These are phyloP conservation scores for Amblyjoppa proteus DNA, from an alignment of 2,888 invertebrate species.

Conservation along the genomic window DNA sequence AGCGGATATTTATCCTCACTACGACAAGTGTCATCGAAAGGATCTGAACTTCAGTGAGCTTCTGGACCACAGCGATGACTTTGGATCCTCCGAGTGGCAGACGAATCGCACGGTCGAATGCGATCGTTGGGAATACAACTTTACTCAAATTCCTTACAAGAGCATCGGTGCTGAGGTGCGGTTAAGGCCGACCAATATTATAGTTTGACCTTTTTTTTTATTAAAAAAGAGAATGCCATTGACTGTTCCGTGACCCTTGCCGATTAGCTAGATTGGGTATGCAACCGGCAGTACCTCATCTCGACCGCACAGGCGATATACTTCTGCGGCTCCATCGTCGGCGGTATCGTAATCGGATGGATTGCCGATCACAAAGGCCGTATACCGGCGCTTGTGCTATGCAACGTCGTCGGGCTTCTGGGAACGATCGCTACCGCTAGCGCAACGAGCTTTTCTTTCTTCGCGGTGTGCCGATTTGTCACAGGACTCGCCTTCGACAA, in stretches of 20 bases:
- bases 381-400: conserved; percentile 85
- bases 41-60: conserved; percentile 83
- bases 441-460: conserved; percentile 84
- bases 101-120: conserved; percentile 80
- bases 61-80: conserved; percentile 70
- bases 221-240: conserved; percentile 62
- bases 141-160: conserved; percentile 85
- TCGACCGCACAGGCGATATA: conserved; percentile 86
- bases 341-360: conserved; percentile 86
- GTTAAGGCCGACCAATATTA: conserved; percentile 32
- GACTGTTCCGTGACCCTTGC: conserved; percentile 70
- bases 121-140: conserved; percentile 86
- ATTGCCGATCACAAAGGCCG: conserved; percentile 86
- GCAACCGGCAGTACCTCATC: conserved; percentile 85
- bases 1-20: conserved; percentile 78
- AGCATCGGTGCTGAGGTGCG: conserved; percentile 87
- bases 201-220: background rate
- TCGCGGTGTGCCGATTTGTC: conserved; percentile 85
- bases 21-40: conserved; percentile 84
- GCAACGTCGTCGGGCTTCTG: conserved; percentile 84
- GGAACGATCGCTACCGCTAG: conserved; percentile 85
- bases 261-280: conserved; percentile 87
- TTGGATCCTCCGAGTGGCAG: conserved; percentile 78
- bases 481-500: conserved; percentile 87
- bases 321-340: conserved; percentile 86